Evolutionary conservation across 2,888 invertebrate genomes (phyloP), one percentile per base, ranked within the genome.

Genomic region (Xanthia icteritia): DNA sequence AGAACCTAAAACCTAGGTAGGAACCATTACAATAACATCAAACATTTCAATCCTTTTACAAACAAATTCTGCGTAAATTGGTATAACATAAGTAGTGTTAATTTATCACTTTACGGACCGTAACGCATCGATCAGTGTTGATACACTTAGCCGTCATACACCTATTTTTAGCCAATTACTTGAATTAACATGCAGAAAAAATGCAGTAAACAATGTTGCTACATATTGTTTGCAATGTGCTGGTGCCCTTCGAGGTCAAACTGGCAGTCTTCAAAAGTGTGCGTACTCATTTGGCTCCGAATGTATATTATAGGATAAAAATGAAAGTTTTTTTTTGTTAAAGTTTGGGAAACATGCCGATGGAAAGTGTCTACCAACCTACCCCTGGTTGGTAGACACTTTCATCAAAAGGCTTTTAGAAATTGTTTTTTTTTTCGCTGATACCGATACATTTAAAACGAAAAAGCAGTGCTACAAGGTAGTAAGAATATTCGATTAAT

Each of bases 131-230:
- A 79, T 83, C 81, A 82, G 64, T 66, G 72, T 61, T 81, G 79
- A 81, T 85, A 75, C 56, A 81, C 56, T 78, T 71, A 66, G 67
- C 63, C 51, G 42, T 20, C 73, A 51, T 64, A 77, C 54, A 73
- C 72, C 56, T 27, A 65, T 60, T 81, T 84, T 76, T 36, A 74
- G 58, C 63, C 86, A 84, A 86, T 88, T 86, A 88, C 61, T 85
- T 73, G 77, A 80, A 81, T 77, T 81, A 81, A 48, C 39, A 74
- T 76, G 80, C 75, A 71, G 71, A 79, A 87, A 84, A 81, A 74
- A 79, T 74, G 63, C 73, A 60, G 63, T 23, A 60, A 67, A 71
- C 68, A 23, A 66, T 45, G 60, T 85, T 84, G 77, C 79, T 31
- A 64, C 72, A 83, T 39, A 54, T 51, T 68, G 64, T 51, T 6